phyloP scores from a whole-genome alignment of 2,888 invertebrate species.

The Aleiodes alternator region DNA sequence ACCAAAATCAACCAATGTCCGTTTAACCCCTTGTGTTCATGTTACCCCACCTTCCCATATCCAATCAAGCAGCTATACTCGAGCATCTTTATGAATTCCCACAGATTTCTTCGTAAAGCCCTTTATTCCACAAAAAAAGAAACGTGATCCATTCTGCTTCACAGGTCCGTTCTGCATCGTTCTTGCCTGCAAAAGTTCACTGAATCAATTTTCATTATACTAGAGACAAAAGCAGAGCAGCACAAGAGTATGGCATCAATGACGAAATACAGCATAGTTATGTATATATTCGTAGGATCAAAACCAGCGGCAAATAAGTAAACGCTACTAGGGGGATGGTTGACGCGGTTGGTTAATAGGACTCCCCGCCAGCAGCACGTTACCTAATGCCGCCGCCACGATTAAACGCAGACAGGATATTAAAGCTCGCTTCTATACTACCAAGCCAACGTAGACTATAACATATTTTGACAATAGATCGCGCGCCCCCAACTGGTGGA shows the following conservation, averaged over 20 bases:
- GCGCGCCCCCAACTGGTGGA: constrained; percentile 56
- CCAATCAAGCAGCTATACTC: too few relatives aligned
- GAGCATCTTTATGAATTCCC: too few relatives aligned
- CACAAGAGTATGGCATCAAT: constrained; percentile 29
- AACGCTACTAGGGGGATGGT: constrained; percentile 34
- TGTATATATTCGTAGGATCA: constrained; percentile 36
- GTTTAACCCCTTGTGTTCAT: too few relatives aligned
- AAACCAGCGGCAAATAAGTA: constrained; percentile 46
- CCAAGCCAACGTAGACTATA: constrained; percentile 53
- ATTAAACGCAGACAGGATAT: constrained; percentile 74
- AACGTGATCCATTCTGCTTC: too few relatives aligned
- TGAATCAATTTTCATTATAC: constrained; percentile 21
- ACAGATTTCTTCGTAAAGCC: too few relatives aligned
- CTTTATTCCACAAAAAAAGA: too few relatives aligned
- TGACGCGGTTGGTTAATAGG: constrained; percentile 66
- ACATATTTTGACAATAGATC: constrained; percentile 72
- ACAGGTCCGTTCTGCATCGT: too few relatives aligned
- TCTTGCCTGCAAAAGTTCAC: too few relatives aligned
- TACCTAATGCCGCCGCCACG: constrained; percentile 68
- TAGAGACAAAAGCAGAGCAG: not conserved
- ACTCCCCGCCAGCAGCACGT: constrained; percentile 66
- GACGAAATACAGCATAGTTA: constrained; percentile 53
- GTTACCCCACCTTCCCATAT: too few relatives aligned
- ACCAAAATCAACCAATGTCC: too few relatives aligned
- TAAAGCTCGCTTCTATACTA: constrained; percentile 63